phyloP scores from a whole-genome alignment of 2,113 vertebrate species.

The Prochilodus magdalenae region DNA sequence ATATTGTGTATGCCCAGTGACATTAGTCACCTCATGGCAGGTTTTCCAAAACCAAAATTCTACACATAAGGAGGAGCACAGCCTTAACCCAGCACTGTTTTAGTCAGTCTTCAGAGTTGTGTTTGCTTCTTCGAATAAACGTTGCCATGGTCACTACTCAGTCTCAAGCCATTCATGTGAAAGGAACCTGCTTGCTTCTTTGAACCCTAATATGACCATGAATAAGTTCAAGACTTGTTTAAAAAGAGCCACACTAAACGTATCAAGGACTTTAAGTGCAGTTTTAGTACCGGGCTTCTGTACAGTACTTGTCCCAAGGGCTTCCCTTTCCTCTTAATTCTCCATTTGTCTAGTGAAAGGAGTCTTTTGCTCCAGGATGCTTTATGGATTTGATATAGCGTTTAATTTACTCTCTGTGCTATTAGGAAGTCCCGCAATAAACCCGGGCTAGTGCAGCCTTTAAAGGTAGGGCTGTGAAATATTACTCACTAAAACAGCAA shows the following conservation, averaged over 20 bases:
- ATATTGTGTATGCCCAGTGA: too few relatives aligned
- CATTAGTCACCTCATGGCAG: too few relatives aligned
- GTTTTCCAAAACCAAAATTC: too few relatives aligned
- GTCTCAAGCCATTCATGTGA: not conserved
- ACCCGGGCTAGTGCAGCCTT: constrained; percentile 12
- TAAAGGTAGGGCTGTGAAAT: constrained; percentile 19
- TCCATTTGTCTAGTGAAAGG: not conserved
- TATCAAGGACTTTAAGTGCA: not conserved
- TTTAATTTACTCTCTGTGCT: constrained; percentile 29
- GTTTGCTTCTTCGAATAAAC: not conserved
- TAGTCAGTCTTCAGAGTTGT: too few relatives aligned
- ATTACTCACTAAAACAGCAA: constrained; percentile 32
- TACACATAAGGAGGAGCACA: too few relatives aligned
- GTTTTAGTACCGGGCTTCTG: not conserved
- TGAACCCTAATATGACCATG: not conserved
- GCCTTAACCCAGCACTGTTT: too few relatives aligned
- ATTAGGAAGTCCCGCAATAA: constrained; percentile 22
- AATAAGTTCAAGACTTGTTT: not conserved
- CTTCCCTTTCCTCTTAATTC: not conserved
- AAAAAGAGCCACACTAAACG: not conserved
- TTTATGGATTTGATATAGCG: constrained; percentile 22
- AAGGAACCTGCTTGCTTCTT: not conserved
- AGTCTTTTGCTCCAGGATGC: not conserved
- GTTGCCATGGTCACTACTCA: not conserved
- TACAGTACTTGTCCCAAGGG: not conserved